A percentile compares a stretch with the other conserved stretches of the same genome.
These are phyloP conservation scores for Proisotoma minuta DNA, from an alignment of 2,888 invertebrate genomes.

Conservation along the genomic window DNA sequence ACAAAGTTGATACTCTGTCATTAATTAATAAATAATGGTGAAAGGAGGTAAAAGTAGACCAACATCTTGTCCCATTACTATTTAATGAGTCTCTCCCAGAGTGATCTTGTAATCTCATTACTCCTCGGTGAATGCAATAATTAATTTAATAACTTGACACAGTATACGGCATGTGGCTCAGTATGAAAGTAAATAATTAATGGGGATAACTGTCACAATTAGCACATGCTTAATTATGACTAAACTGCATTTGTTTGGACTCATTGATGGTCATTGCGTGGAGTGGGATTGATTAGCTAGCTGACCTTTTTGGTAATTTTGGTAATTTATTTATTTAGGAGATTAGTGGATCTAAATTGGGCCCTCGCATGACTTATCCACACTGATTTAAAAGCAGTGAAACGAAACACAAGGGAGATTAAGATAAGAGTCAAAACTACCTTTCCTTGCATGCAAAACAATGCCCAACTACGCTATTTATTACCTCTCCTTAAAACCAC, in stretches of 20 bases:
- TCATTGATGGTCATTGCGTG: background rate
- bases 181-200: background rate
- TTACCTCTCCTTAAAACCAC: too few relatives aligned
- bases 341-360: constrained; percentile 5
- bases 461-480: too few relatives aligned
- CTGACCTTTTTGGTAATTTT: constrained; percentile 6
- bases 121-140: too few relatives aligned
- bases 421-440: constrained; percentile 2
- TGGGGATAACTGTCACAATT: constrained; percentile 1
- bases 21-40: too few relatives aligned
- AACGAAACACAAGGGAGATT: too few relatives aligned
- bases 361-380: background rate
- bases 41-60: too few relatives aligned
- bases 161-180: background rate
- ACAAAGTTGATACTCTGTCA: too few relatives aligned
- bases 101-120: too few relatives aligned
- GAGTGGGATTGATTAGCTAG: constrained; percentile 1
- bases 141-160: background rate
- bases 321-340: background rate
- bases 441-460: constrained; percentile 2
- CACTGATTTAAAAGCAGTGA: constrained; percentile 3
- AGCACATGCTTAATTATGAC: constrained; percentile 2
- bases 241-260: constrained; percentile 1
- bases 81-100: too few relatives aligned
- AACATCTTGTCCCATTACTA: too few relatives aligned